A percentile compares a stretch with the other conserved stretches of the same genome.
Evolutionary conservation across 2,888 invertebrate genomes (phyloP).

Genomic region (Troides aeacus): DNA sequence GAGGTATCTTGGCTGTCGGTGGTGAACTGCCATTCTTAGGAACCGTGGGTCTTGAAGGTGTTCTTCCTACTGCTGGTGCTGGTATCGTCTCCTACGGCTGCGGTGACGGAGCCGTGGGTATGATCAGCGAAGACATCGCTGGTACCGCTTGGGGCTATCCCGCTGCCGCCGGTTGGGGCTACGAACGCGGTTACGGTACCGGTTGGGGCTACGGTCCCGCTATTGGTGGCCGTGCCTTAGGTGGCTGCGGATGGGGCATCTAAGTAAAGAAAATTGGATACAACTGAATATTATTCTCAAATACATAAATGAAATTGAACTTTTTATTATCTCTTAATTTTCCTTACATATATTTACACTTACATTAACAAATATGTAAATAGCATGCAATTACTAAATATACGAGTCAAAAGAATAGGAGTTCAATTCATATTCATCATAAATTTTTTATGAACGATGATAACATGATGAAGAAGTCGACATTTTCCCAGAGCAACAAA

Average conservation of each 20-base stretch:
- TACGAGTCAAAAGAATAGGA: too few species aligned
- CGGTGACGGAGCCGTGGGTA: slow-evolving; percentile 39
- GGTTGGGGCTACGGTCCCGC: slow-evolving; percentile 26
- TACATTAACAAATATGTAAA: too few species aligned
- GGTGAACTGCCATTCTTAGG: slow-evolving; percentile 43
- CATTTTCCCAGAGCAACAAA: too few species aligned
- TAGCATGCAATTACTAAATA: too few species aligned
- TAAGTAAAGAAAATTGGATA: slow-evolving; percentile 2
- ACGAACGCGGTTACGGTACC: slow-evolving; percentile 1
- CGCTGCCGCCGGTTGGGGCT: slow-evolving; percentile 29
- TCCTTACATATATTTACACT: too few species aligned
- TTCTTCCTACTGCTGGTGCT: slow-evolving; percentile 43
- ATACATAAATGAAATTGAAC: too few species aligned
- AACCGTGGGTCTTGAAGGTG: slow-evolving; percentile 44
- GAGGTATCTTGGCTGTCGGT: slow-evolving; percentile 39
- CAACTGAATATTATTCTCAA: too few species aligned
- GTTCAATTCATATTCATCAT: too few species aligned
- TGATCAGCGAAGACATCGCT: slow-evolving; percentile 36
- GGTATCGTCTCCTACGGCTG: slow-evolving; percentile 44
- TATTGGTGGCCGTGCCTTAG: slow-evolving; percentile 25
- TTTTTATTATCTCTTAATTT: too few species aligned
- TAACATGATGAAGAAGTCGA: too few species aligned
- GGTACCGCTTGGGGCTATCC: slow-evolving; percentile 20
- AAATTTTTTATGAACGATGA: too few species aligned
- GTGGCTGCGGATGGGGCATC: slow-evolving; percentile 24